phyloP scores from a whole-genome alignment of 2,797 vertebrate genomes.

The Sylvia borin region DNA sequence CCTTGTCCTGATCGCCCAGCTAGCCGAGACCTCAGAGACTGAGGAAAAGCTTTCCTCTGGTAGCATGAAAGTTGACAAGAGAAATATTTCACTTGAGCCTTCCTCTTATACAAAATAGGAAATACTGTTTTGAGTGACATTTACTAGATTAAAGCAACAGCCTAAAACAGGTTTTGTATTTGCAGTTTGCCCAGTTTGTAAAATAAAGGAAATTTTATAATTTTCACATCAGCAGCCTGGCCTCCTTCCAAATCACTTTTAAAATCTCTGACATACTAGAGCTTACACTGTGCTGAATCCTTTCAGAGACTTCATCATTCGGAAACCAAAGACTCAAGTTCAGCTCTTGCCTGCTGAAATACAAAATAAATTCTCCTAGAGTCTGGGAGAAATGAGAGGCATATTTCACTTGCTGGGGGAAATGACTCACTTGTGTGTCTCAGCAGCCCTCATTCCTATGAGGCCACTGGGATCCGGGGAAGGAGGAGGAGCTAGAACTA shows the following conservation, averaged over 20 bases:
- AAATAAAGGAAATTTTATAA: neutral
- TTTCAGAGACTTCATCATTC: neutral
- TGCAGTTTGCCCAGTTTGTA: neutral
- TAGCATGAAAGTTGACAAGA: neutral
- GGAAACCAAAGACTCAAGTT: slow-evolving; percentile 17
- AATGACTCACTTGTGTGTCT: slow-evolving; percentile 29
- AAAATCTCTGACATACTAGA: neutral
- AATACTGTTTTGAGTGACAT: neutral
- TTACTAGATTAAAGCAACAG: neutral
- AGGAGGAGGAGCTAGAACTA: neutral
- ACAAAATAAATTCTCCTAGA: slow-evolving; percentile 17
- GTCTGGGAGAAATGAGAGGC: neutral
- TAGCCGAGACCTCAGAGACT: neutral
- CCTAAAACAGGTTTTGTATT: neutral
- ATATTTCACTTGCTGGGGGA: slow-evolving; percentile 17
- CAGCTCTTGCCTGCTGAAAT: neutral
- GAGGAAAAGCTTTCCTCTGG: neutral
- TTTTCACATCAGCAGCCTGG: neutral
- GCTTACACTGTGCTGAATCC: neutral
- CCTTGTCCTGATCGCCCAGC: neutral
- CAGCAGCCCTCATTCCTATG: neutral
- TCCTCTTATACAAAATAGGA: neutral
- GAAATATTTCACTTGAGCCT: neutral
- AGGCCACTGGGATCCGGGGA: neutral
- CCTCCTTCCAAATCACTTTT: neutral